These are phyloP conservation scores for Sesamia inferens DNA, from an alignment of 2,888 invertebrate genomes.

Conservation along the genomic window DNA sequence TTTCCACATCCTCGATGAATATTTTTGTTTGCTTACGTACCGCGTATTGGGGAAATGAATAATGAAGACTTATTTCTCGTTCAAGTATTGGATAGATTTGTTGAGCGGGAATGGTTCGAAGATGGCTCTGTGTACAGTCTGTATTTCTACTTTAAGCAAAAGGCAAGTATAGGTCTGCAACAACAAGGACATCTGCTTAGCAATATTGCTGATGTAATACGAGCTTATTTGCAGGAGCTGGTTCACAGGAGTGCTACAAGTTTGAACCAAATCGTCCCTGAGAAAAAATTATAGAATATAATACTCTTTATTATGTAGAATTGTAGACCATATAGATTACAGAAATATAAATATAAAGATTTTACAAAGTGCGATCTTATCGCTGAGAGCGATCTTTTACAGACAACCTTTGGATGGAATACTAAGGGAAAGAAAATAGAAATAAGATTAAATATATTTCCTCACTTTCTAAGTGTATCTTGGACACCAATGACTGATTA, in stretches of 20 bases:
- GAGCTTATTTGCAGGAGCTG: neutral
- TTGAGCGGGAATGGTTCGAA: slow-evolving; percentile 2
- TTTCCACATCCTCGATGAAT: slow-evolving; percentile 75
- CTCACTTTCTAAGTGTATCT: no score
- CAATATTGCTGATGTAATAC: neutral
- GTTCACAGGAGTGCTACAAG: neutral
- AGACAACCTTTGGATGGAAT: no score
- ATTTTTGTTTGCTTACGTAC: slow-evolving; percentile 74
- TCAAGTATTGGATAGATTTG: slow-evolving; percentile 38
- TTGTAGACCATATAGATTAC: no score
- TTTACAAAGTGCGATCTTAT: no score
- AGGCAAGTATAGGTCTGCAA: neutral
- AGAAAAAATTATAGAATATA: neutral
- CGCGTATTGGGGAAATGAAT: slow-evolving; percentile 52
- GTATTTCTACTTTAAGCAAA: slow-evolving; percentile 3
- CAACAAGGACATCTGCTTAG: neutral
- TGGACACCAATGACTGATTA: no score
- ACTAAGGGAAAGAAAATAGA: no score
- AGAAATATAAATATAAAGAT: no score
- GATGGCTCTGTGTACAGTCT: slow-evolving; percentile 28
- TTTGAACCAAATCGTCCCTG: neutral
- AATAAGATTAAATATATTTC: no score
- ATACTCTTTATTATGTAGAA: no score
- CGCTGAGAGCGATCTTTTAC: no score
- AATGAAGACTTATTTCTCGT: slow-evolving; percentile 58